These are phyloP conservation scores for Dasysyrphus albostriatus DNA, from an alignment of 2,888 invertebrate genomes.

Conservation along the genomic window DNA sequence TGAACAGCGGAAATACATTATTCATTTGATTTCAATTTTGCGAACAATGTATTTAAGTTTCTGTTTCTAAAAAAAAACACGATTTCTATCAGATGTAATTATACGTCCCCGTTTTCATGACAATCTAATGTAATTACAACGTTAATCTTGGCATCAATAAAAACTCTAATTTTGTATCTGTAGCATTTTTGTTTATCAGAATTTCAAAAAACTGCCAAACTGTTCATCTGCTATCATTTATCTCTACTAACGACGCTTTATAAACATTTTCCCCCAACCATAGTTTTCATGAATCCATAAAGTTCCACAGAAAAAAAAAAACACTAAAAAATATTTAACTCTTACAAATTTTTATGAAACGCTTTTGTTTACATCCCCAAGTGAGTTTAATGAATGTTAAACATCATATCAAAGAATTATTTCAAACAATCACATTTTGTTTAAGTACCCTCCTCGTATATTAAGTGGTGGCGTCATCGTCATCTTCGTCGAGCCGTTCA, in stretches of 20 bases:
- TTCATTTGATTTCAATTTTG: no score
- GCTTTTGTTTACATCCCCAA: conserved; percentile 61
- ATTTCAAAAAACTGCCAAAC: conserved; percentile 17
- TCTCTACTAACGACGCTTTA: neutral
- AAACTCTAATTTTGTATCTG: neutral
- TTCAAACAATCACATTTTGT: conserved; percentile 45
- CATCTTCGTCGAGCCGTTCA: neutral
- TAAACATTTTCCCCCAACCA: neutral
- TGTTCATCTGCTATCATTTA: conserved; percentile 27
- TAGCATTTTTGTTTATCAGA: conserved; percentile 7
- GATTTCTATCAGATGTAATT: no score
- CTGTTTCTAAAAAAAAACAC: no score
- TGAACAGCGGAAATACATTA: no score
- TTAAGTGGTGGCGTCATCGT: conserved; percentile 59
- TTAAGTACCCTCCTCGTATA: conserved; percentile 58
- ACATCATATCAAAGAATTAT: conserved; percentile 66
- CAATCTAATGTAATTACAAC: neutral
- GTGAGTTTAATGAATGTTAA: conserved; percentile 50
- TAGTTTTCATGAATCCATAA: neutral
- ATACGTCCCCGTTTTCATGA: no score
- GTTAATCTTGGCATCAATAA: conserved; percentile 6
- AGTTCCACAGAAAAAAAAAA: conserved; percentile 8
- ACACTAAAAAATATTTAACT: conserved; percentile 9
- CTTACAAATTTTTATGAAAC: conserved; percentile 15
- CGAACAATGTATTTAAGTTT: no score